A percentile compares a stretch with the other conserved stretches of the same genome.
phyloP scores from a whole-genome alignment of 2,797 vertebrate species.

The Lepus townsendii region DNA sequence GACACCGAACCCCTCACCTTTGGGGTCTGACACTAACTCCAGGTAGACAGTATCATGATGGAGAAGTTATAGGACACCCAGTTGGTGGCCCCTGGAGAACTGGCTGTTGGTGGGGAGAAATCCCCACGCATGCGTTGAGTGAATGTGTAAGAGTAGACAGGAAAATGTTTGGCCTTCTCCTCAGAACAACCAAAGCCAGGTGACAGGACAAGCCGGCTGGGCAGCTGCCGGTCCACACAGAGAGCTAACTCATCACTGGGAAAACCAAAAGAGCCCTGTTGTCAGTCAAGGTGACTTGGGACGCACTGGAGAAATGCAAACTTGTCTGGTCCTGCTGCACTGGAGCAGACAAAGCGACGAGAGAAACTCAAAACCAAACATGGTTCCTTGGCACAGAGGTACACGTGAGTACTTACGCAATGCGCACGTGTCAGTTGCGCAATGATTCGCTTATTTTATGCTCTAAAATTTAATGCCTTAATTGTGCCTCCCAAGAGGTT shows the following conservation, averaged over 20 bases:
- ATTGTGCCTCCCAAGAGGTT: conserved; percentile 11
- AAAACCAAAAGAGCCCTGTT: neutral
- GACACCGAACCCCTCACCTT: neutral
- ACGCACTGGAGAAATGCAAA: neutral
- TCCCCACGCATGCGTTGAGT: neutral
- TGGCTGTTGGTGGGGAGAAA: neutral
- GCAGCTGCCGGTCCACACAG: neutral
- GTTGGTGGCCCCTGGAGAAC: neutral
- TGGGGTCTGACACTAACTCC: neutral
- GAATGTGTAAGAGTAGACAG: neutral
- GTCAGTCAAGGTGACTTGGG: neutral
- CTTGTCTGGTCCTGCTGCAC: neutral
- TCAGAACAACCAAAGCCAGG: neutral
- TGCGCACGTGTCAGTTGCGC: neutral
- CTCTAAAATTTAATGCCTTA: conserved; percentile 34
- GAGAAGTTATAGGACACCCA: neutral
- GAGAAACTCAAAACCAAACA: neutral
- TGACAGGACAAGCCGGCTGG: neutral
- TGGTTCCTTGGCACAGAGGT: neutral
- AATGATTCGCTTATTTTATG: neutral
- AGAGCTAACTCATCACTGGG: neutral
- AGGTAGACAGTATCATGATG: neutral
- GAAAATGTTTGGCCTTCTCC: neutral
- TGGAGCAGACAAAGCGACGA: neutral
- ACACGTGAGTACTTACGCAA: neutral